Evolutionary conservation across 2,113 vertebrate species (phyloP).

Genomic region (Pedetes capensis): DNA sequence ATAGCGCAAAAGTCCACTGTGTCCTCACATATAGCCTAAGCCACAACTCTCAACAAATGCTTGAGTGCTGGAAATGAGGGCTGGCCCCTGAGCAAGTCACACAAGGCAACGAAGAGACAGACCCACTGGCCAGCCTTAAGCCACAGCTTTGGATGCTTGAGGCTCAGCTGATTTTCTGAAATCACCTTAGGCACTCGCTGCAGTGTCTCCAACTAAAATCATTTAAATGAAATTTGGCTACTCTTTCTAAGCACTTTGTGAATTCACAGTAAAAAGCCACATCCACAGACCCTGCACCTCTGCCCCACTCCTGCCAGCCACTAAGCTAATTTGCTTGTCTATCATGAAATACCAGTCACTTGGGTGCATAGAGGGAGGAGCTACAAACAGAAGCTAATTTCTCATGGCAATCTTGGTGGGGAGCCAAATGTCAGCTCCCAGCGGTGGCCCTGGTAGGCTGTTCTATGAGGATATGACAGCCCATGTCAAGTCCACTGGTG

Average conservation of each 20-base stretch:
- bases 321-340: neutral
- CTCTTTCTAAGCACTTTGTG: neutral
- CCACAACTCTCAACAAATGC: neutral
- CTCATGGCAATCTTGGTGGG: neutral
- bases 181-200: neutral
- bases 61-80: neutral
- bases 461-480: neutral
- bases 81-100: neutral
- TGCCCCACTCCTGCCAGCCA: neutral
- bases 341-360: neutral
- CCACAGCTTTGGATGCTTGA: neutral
- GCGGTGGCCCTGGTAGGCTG: neutral
- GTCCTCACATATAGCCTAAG: neutral
- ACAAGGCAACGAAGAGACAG: neutral
- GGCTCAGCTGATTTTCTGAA: neutral
- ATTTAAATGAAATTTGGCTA: neutral
- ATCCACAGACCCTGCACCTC: neutral
- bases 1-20: neutral
- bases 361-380: neutral
- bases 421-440: neutral
- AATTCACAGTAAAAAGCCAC: neutral
- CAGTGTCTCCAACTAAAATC: neutral
- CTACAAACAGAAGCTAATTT: neutral
- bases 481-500: neutral
- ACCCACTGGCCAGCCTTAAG: neutral